phyloP scores from a whole-genome alignment of 2,113 vertebrate genomes.

The Elgaria multicarinata region DNA sequence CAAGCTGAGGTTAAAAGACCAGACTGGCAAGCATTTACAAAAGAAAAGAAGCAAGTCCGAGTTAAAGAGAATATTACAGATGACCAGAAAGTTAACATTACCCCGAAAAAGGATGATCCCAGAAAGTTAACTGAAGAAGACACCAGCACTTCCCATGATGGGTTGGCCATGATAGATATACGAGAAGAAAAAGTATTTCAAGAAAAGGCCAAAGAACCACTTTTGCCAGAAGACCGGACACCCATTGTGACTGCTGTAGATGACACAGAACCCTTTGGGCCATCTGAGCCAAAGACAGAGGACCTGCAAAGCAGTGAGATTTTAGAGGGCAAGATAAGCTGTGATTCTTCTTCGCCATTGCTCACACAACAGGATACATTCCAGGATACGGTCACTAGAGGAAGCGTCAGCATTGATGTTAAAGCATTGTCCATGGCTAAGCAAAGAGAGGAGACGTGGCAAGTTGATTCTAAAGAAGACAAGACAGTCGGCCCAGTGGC shows the following conservation, averaged over 20 bases:
- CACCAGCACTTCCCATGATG: background rate
- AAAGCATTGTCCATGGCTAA: background rate
- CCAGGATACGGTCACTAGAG: background rate
- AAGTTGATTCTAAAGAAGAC: background rate
- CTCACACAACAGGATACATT: background rate
- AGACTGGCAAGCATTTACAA: background rate
- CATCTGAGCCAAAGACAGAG: conserved; percentile 42
- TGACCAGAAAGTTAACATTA: background rate
- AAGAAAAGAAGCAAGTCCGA: background rate
- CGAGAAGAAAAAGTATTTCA: conserved; percentile 35
- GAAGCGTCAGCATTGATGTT: background rate
- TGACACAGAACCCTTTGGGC: background rate
- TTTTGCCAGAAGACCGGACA: accelerated
- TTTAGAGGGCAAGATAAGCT: conserved; percentile 6
- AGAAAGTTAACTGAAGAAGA: background rate
- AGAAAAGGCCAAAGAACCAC: conserved; percentile 10
- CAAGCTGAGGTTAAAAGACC: background rate
- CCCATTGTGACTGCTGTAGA: background rate
- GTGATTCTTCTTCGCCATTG: background rate
- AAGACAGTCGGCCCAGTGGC: conserved; percentile 18
- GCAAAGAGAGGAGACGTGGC: background rate
- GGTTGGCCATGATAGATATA: background rate
- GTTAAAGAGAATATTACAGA: accelerated
- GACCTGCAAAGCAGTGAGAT: background rate
- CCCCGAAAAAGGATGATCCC: background rate